phyloP scores from a whole-genome alignment of 37 sponge, comb jelly and placozoan species.

The Crambe crambe region DNA sequence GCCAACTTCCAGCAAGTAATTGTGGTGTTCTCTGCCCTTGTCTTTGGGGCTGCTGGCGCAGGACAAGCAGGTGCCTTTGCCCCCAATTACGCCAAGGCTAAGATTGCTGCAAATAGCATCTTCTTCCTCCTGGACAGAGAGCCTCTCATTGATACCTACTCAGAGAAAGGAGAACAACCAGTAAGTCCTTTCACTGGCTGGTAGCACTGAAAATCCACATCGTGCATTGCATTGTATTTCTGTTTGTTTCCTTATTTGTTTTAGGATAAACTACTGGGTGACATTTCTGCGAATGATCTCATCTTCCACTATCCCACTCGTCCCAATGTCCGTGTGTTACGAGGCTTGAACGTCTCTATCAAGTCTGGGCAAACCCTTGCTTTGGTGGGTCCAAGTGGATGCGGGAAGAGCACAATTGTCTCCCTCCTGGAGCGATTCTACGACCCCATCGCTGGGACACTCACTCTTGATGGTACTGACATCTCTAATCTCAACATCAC shows the following conservation, averaged over 20 bases:
- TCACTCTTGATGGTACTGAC: constrained; percentile 62
- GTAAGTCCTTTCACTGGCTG: constrained; percentile 6
- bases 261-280: constrained; percentile 63
- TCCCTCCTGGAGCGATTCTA: constrained; percentile 93
- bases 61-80: too few species aligned
- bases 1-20: too few species aligned
- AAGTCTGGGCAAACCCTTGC: constrained; percentile 89
- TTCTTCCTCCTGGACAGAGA: constrained; percentile 65
- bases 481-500: constrained; percentile 66
- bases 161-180: constrained; percentile 57
- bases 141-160: constrained; percentile 70
- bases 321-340: constrained; percentile 68
- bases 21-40: too few species aligned
- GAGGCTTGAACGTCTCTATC: constrained; percentile 57
- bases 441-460: constrained; percentile 57
- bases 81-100: too few species aligned
- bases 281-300: constrained; percentile 52
- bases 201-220: too few species aligned
- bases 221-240: background rate
- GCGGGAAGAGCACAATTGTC: constrained; percentile 96
- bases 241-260: too few species aligned
- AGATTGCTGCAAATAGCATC: constrained; percentile 72
- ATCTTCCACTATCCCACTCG: constrained; percentile 81
- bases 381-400: constrained; percentile 96
- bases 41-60: too few species aligned